phyloP scores from a whole-genome alignment of 2,797 vertebrate genomes.

The Rhodeus uyekii region DNA sequence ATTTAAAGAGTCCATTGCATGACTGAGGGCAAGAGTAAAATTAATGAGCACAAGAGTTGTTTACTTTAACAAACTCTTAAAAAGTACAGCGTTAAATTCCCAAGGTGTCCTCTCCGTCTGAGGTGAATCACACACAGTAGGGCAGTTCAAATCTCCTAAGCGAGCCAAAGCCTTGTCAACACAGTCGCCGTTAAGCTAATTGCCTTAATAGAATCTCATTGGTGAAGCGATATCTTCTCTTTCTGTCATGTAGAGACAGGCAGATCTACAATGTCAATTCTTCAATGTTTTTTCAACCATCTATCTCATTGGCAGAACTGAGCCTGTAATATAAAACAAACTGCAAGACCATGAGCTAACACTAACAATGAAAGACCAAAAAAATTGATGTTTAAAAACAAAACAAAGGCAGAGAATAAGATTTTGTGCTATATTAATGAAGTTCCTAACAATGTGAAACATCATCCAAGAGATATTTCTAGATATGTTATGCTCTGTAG shows the following conservation, averaged over 20 bases:
- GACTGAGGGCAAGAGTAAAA: neutral
- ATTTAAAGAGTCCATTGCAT: neutral
- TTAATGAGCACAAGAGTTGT: slow-evolving; percentile 21
- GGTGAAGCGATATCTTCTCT: slow-evolving; percentile 40
- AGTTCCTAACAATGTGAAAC: neutral
- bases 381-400: neutral
- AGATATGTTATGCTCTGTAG: slow-evolving; percentile 23
- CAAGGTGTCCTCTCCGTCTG: slow-evolving; percentile 13
- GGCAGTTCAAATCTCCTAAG: slow-evolving; percentile 37
- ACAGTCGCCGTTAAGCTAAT: slow-evolving; percentile 42
- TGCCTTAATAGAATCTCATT: slow-evolving; percentile 53
- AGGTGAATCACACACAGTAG: slow-evolving; percentile 25
- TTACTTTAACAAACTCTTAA: slow-evolving; percentile 23
- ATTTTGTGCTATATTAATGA: neutral
- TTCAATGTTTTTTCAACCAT: slow-evolving; percentile 43
- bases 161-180: slow-evolving; percentile 42
- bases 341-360: slow-evolving; percentile 28
- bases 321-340: slow-evolving; percentile 42
- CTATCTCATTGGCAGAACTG: slow-evolving; percentile 31
- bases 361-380: slow-evolving; percentile 29
- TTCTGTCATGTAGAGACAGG: slow-evolving; percentile 30
- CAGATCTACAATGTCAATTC: slow-evolving; percentile 19
- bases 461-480: slow-evolving; percentile 3
- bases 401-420: slow-evolving; percentile 1
- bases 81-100: slow-evolving; percentile 7